phyloP scores from a whole-genome alignment of 92 coral and sea anemone genomes.

The Galaxea fascicularis region DNA sequence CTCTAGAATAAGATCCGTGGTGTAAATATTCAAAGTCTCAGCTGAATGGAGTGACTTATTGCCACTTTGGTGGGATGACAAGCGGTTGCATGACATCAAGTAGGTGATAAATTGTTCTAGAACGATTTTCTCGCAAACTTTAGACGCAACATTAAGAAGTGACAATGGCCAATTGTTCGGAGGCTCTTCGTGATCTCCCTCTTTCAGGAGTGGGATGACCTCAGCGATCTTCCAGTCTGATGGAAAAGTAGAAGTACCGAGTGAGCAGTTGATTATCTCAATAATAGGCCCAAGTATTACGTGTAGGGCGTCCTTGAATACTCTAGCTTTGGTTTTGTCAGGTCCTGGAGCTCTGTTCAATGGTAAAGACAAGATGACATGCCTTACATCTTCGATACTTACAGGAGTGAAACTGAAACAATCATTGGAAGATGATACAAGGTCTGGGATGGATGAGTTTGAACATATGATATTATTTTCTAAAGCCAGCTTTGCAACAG shows the following conservation, averaged over 20 bases:
- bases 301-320: conserved; percentile 5
- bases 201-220: conserved; percentile 39
- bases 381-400: background rate
- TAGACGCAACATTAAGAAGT: conserved; percentile 28
- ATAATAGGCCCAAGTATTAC: conserved; percentile 44
- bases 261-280: conserved; percentile 36
- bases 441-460: background rate
- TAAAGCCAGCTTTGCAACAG: conserved; percentile 37
- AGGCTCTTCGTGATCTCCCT: conserved; percentile 8
- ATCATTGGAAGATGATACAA: background rate
- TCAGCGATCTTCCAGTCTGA: conserved; percentile 44
- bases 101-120: background rate
- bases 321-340: background rate
- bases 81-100: background rate
- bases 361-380: conserved; percentile 27
- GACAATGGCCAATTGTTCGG: conserved; percentile 56
- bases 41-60: too few relatives aligned
- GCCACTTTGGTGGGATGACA: conserved; percentile 19
- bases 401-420: background rate
- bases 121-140: conserved; percentile 19
- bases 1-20: conserved; percentile 1
- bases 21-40: conserved; percentile 21
- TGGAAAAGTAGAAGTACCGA: conserved; percentile 32
- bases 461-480: conserved; percentile 45
- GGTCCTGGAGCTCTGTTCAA: conserved; percentile 25